A percentile compares a stretch with the other conserved stretches of the same genome.
Conservation (phyloP, 2,113 vertebrate species). For the Castor canadensis region DNA sequence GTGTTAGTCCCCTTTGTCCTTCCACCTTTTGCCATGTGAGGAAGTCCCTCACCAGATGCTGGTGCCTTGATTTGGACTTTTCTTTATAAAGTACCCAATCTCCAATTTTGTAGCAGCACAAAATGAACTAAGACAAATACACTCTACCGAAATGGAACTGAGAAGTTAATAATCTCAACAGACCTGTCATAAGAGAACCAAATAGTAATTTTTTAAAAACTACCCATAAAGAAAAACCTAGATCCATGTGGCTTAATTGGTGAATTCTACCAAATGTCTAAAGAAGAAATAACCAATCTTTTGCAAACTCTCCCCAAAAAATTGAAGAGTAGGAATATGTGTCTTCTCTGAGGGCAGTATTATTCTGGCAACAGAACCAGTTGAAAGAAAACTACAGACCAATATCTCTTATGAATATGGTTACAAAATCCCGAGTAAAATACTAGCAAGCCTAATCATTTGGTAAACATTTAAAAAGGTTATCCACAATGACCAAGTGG, state of each 20-base stretch:
- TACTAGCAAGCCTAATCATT: background rate
- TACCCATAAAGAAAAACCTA: background rate
- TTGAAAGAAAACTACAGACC: background rate
- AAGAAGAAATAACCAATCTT: constrained; percentile 20
- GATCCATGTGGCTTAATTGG: background rate
- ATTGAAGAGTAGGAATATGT: background rate
- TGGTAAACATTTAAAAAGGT: constrained; percentile 44
- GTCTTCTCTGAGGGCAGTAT: constrained; percentile 24
- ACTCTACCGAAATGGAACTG: background rate
- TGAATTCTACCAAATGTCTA: constrained; percentile 34
- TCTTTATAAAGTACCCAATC: background rate
- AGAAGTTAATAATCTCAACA: constrained; percentile 12
- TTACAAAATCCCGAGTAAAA: constrained; percentile 7
- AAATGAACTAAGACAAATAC: background rate
- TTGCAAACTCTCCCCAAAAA: constrained; percentile 34
- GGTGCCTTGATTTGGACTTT: background rate
- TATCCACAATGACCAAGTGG: constrained; percentile 14
- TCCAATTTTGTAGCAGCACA: background rate
- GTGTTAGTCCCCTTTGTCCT: background rate
- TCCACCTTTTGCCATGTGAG: background rate
- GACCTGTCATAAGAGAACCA: background rate
- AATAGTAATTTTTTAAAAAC: background rate
- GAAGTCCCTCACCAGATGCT: background rate
- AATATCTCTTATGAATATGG: constrained; percentile 13
- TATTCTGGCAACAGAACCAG: background rate